Evolutionary conservation across 2,113 vertebrate species (phyloP).

Genomic region (Brachypteracias leptosomus): DNA sequence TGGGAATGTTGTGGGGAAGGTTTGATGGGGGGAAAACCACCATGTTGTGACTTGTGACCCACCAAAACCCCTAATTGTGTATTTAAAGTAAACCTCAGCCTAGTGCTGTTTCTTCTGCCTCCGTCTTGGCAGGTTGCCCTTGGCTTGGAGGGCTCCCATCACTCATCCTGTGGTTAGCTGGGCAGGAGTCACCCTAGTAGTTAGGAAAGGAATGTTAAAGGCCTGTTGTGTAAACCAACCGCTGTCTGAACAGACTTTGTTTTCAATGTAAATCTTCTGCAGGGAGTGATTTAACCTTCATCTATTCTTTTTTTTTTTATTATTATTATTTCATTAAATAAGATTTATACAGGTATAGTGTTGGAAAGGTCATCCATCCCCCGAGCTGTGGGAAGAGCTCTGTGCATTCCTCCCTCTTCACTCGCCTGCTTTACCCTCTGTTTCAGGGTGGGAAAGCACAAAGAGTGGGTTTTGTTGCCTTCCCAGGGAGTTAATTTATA

Average conservation of each 20-base stretch:
- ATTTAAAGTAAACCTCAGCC: neutral
- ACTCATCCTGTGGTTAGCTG: neutral
- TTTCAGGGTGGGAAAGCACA: neutral
- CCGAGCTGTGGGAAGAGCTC: slow-evolving; percentile 58
- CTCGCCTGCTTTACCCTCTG: neutral
- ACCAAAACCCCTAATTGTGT: neutral
- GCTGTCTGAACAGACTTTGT: slow-evolving; percentile 33
- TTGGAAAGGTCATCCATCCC: slow-evolving; percentile 73
- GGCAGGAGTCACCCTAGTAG: neutral
- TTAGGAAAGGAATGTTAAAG: slow-evolving; percentile 37
- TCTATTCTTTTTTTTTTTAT: slow-evolving; percentile 56
- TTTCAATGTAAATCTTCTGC: slow-evolving; percentile 65
- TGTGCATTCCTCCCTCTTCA: neutral
- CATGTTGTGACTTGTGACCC: neutral
- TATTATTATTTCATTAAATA: slow-evolving; percentile 76
- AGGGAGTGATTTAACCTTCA: slow-evolving; percentile 74
- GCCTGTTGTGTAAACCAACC: slow-evolving; percentile 29
- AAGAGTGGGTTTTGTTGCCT: neutral
- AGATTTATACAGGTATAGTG: slow-evolving; percentile 77
- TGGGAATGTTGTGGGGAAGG: neutral
- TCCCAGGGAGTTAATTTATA: slow-evolving; percentile 17
- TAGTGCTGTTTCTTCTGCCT: neutral
- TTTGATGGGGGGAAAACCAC: neutral
- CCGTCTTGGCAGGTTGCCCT: neutral
- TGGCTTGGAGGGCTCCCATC: neutral